These are phyloP conservation scores for Zingel zingel DNA, from an alignment of 2,113 vertebrate species.

Conservation along the genomic window DNA sequence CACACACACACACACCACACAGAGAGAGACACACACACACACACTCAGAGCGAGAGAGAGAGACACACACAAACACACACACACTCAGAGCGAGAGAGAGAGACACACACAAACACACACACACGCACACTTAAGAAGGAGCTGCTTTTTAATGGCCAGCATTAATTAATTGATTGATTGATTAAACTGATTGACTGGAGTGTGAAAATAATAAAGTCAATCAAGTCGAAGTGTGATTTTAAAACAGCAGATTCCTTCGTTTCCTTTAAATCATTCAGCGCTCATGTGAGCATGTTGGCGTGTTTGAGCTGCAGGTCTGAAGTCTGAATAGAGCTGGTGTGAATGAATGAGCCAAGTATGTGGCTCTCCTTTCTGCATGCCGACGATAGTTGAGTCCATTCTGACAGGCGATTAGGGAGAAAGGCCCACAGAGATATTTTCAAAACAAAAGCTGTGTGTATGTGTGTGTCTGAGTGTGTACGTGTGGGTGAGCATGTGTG, in stretches of 20 bases:
- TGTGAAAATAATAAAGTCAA: slow-evolving; percentile 40
- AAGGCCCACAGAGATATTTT: slow-evolving; percentile 52
- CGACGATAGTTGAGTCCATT: slow-evolving; percentile 46
- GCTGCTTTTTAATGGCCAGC: slow-evolving; percentile 9
- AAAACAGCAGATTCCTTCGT: slow-evolving; percentile 37
- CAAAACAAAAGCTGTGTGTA: slow-evolving; percentile 49
- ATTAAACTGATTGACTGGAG: slow-evolving; percentile 11
- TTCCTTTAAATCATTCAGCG: slow-evolving; percentile 24
- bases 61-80: too few relatives aligned
- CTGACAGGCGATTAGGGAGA: slow-evolving; percentile 61
- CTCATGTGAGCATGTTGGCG: slow-evolving; percentile 42
- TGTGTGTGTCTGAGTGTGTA: too few relatives aligned
- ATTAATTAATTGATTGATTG: too few relatives aligned
- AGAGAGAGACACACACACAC: too few relatives aligned
- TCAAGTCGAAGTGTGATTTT: slow-evolving; percentile 25
- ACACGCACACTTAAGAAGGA: neutral
- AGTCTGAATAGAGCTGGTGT: slow-evolving; percentile 45
- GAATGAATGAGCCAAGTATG: slow-evolving; percentile 50
- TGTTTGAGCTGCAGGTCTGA: slow-evolving; percentile 54
- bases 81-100: too few relatives aligned
- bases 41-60: too few relatives aligned
- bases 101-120: too few relatives aligned
- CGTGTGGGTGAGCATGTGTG: too few relatives aligned
- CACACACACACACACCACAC: too few relatives aligned
- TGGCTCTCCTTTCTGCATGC: slow-evolving; percentile 38